phyloP scores from a whole-genome alignment of 1,140 invertebrate species.

The Sarcophaga bullata region DNA sequence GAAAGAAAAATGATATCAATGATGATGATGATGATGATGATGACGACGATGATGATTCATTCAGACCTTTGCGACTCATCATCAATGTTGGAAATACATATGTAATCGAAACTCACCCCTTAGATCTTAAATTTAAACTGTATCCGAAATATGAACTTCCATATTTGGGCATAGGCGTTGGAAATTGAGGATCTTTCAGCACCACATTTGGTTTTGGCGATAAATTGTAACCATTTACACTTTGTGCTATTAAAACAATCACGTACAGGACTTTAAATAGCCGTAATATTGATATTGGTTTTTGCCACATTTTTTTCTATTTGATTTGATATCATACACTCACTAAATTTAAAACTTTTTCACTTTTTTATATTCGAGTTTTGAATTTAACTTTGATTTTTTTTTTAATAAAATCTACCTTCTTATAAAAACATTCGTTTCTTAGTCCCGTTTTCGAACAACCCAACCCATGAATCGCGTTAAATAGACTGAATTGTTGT shows the following conservation, averaged over 20 bases:
- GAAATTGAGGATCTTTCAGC: constrained; percentile 56
- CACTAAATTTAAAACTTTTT: neutral
- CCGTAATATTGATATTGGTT: neutral
- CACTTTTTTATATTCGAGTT: neutral
- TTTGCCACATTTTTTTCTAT: constrained; percentile 4
- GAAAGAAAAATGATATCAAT: constrained; percentile 4
- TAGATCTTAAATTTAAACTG: constrained; percentile 55
- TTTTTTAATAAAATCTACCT: neutral
- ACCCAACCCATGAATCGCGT: constrained; percentile 32
- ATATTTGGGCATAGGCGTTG: constrained; percentile 55
- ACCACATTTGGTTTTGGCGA: constrained; percentile 59
- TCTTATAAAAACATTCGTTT: neutral
- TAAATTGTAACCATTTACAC: constrained; percentile 54
- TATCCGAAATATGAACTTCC: constrained; percentile 65
- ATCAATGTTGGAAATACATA: neutral
- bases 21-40: neutral
- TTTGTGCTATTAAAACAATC: neutral
- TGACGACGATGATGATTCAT: constrained; percentile 20
- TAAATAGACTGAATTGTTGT: constrained; percentile 23
- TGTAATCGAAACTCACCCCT: constrained; percentile 54
- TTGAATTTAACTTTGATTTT: neutral
- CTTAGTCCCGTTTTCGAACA: neutral
- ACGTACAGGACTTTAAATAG: neutral
- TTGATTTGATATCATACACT: neutral
- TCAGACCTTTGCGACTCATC: neutral